Conservation (phyloP, 2,888 invertebrate genomes). For the Synergus japonicus region DNA sequence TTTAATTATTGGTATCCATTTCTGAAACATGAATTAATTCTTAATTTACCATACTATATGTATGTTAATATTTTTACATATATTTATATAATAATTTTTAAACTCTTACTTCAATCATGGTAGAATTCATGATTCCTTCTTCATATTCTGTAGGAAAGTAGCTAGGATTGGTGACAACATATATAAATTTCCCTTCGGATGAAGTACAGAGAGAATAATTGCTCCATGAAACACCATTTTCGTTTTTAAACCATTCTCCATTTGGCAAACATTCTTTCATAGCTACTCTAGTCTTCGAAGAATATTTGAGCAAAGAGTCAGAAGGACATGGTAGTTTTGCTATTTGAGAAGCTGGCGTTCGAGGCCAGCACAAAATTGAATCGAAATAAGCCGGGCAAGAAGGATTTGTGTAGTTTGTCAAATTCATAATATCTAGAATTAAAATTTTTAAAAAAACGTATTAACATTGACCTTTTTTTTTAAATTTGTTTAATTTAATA, state of each 20-base stretch:
- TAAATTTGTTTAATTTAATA: too few species aligned
- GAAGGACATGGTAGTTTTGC: conserved; percentile 77
- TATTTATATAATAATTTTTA: background rate
- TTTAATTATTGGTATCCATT: conserved; percentile 33
- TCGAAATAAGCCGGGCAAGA: conserved; percentile 79
- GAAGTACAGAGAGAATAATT: conserved; percentile 78
- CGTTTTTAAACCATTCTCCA: conserved; percentile 78
- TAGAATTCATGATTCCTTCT: conserved; percentile 3
- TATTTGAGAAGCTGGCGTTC: conserved; percentile 75
- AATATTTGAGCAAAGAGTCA: conserved; percentile 24
- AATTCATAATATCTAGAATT: background rate
- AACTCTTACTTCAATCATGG: background rate
- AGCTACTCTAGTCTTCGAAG: conserved; percentile 64
- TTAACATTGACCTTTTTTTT: background rate
- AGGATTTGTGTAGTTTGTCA: background rate
- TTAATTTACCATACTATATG: background rate
- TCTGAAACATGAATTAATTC: background rate
- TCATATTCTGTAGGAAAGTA: conserved; percentile 46
- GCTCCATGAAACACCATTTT: conserved; percentile 75
- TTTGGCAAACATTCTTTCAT: conserved; percentile 78
- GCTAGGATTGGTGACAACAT: conserved; percentile 65
- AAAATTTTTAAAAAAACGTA: background rate
- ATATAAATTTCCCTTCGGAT: conserved; percentile 63
- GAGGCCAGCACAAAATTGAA: conserved; percentile 79
- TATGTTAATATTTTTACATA: too few species aligned